Conservation (phyloP, 2,888 invertebrate genomes). For the Tridacna gigas region DNA sequence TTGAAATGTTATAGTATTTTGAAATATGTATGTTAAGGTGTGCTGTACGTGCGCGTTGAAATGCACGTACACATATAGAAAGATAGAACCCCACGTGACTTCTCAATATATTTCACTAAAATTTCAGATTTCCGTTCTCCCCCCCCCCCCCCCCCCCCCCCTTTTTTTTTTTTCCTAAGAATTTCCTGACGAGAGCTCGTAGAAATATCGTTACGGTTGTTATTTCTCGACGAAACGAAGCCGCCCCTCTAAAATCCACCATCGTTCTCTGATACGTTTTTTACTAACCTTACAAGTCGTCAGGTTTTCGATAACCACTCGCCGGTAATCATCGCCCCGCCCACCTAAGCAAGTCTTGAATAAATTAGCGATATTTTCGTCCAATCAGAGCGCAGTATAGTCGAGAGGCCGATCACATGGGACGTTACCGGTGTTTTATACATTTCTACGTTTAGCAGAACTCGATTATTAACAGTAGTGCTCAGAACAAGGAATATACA, state of each 20-base stretch:
- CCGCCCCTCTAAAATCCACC: constrained; percentile 7
- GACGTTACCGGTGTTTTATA: constrained; percentile 36
- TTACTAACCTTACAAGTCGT: constrained; percentile 1
- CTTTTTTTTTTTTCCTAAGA: not conserved
- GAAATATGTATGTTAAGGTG: too few species aligned
- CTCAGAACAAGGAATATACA: constrained; percentile 38
- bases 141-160: too few species aligned
- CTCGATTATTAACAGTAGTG: constrained; percentile 49
- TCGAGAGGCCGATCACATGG: constrained; percentile 4
- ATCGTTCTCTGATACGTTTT: constrained; percentile 10
- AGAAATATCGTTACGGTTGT: not conserved
- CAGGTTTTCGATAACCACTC: constrained; percentile 43
- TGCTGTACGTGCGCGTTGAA: too few species aligned
- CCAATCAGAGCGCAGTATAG: constrained; percentile 45
- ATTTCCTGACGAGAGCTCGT: not conserved
- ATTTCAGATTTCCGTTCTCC: too few species aligned
- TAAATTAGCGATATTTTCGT: constrained; percentile 47
- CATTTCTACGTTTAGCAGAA: constrained; percentile 47
- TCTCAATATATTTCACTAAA: too few species aligned
- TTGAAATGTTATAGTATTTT: too few species aligned
- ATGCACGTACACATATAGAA: too few species aligned
- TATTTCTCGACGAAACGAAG: not conserved
- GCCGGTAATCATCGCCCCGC: constrained; percentile 47
- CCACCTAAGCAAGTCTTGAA: constrained; percentile 53
- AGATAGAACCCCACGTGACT: too few species aligned